Base-by-base conservation (phyloP, 2,888 invertebrate species). In the Dasysyrphus tricinctus region DNA sequence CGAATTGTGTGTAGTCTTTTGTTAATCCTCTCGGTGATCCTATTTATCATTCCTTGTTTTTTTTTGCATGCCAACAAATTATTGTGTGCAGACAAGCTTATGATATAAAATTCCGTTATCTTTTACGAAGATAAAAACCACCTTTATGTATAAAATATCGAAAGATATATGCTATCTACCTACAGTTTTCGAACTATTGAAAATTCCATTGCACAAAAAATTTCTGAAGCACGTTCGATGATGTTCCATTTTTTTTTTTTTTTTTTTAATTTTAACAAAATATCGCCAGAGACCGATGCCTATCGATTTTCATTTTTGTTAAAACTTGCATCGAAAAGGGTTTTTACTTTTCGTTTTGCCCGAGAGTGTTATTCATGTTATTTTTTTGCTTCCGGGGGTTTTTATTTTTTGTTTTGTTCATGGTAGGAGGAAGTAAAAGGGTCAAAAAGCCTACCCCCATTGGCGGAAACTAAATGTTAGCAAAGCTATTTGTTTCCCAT, bases 221-320 rank as follows among this genome's bases (percentile, higher is more conserved):
- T 14, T 14, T 57, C 24, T 32, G 12, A 3, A 61, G 7, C 5
- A 49, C 32, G 29, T 34, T 32, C 24, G 24, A 2, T 34, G 49
- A 7, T 34, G 16, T 47, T 14, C 12, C 12, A 34, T 4, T 39
- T 39, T 12, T 39, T 0, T 49, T 47, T 34, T 67, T 14, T 49
- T 67, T 67, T 19, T 47, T 34, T 12, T 54, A 61, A 73, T 80
- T 73, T 67, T 61, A 67, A 59, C 49, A 34, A 49, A 70, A 67
- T 76, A 57, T 72, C 72, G 32, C 61, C 67, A 39, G 67, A 51
- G 51, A 80, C 24, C 70, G 65, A 82, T 76, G 59, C 70, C 80
- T 65, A 84, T 84, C 76, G 84, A 84, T 84, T 80, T 84, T 76
- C 75, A 73, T 77, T 72, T 70, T 83, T 65, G 65, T 44, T 14